phyloP scores from a whole-genome alignment of 1,140 invertebrate species.

The Laupala kohalensis region DNA sequence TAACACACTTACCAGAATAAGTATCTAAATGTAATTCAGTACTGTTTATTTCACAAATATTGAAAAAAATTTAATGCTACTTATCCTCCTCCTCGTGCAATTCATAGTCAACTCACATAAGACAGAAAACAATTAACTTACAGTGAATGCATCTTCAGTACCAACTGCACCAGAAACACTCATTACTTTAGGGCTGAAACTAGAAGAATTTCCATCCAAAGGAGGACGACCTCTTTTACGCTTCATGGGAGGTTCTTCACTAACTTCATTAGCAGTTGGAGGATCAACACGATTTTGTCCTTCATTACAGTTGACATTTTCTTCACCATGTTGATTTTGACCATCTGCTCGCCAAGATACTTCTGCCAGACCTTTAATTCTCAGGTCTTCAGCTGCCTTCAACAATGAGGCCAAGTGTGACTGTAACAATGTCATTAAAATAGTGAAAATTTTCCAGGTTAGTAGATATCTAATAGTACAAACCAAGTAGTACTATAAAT shows the following conservation, averaged over 20 bases:
- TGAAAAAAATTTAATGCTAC: neutral
- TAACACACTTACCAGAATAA: no score
- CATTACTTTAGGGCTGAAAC: slow-evolving; percentile 37
- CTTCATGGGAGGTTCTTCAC: slow-evolving; percentile 15
- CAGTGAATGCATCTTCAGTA: slow-evolving; percentile 25
- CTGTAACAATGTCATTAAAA: slow-evolving; percentile 29
- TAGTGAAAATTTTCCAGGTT: neutral
- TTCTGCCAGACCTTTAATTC: slow-evolving; percentile 82
- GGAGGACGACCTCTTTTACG: slow-evolving; percentile 42
- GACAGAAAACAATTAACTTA: slow-evolving; percentile 21
- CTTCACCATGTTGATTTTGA: slow-evolving; percentile 22
- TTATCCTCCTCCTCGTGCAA: neutral
- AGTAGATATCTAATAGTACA: no score
- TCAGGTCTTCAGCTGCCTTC: slow-evolving; percentile 80
- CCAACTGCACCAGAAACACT: slow-evolving; percentile 35
- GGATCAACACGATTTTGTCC: neutral
- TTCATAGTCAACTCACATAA: neutral
- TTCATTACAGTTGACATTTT: slow-evolving; percentile 10
- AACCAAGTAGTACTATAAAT: no score
- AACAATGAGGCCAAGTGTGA: slow-evolving; percentile 69
- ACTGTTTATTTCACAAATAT: neutral
- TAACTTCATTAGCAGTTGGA: slow-evolving; percentile 7
- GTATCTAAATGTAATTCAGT: no score
- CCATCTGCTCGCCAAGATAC: slow-evolving; percentile 66
- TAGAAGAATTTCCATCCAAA: slow-evolving; percentile 37